A percentile compares a stretch with the other conserved stretches of the same genome.
phyloP scores from a whole-genome alignment of 2,888 invertebrate genomes.

The Tachina grossa region DNA sequence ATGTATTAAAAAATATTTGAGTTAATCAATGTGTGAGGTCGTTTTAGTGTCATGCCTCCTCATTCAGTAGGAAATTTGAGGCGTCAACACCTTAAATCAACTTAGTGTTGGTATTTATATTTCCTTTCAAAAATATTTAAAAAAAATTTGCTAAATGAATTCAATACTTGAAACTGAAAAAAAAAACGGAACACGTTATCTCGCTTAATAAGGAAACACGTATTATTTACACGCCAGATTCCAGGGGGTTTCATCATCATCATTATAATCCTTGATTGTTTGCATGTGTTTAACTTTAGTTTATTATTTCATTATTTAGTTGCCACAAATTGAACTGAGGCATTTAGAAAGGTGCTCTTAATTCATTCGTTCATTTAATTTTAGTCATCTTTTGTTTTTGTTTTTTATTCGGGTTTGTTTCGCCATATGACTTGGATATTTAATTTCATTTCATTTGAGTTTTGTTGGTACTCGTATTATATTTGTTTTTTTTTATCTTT shows the following conservation, averaged over 20 bases:
- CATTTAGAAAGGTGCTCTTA: slow-evolving; percentile 65
- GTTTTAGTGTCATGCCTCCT: slow-evolving; percentile 47
- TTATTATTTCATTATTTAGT: neutral
- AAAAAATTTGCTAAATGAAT: slow-evolving; percentile 44
- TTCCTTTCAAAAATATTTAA: slow-evolving; percentile 28
- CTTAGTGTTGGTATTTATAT: slow-evolving; percentile 71
- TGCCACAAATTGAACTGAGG: slow-evolving; percentile 56
- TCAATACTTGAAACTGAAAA: slow-evolving; percentile 16
- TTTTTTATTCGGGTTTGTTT: slow-evolving; percentile 25
- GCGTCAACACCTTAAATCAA: slow-evolving; percentile 81
- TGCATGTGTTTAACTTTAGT: neutral
- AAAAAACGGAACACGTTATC: slow-evolving; percentile 17
- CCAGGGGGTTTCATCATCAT: neutral
- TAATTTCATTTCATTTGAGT: slow-evolving; percentile 56
- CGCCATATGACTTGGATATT: slow-evolving; percentile 76
- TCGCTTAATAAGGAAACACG: slow-evolving; percentile 61
- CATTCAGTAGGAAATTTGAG: slow-evolving; percentile 76
- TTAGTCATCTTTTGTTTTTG: slow-evolving; percentile 32
- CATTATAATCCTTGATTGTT: neutral
- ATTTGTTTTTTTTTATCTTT: slow-evolving; percentile 18
- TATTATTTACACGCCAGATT: slow-evolving; percentile 61
- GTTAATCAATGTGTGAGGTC: slow-evolving; percentile 77
- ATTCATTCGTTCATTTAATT: slow-evolving; percentile 54
- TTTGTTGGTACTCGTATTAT: neutral
- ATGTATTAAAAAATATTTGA: slow-evolving; percentile 67